These are phyloP conservation scores for Ctenodactylus gundi DNA, from an alignment of 2,113 vertebrate genomes.

Conservation along the genomic window DNA sequence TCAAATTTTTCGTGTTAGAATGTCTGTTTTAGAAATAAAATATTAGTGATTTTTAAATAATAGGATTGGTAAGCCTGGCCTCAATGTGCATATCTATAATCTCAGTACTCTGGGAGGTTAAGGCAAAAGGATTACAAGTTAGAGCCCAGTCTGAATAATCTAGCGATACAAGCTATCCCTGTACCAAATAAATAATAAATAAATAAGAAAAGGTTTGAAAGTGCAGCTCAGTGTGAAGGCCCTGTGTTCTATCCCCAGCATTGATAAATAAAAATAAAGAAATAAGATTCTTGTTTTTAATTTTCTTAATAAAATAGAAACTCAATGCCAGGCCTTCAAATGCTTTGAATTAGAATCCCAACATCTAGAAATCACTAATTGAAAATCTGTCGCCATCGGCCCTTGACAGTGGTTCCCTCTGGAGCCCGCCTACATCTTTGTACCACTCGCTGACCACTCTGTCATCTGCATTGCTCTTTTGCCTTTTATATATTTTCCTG, in stretches of 20 bases:
- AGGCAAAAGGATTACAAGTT: too few species aligned
- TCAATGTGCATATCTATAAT: too few species aligned
- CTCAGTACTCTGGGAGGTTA: too few species aligned
- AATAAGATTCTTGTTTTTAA: not conserved
- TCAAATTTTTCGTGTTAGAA: not conserved
- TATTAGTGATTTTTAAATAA: not conserved
- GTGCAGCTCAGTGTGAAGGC: too few species aligned
- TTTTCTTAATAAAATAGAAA: not conserved
- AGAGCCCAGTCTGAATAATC: too few species aligned
- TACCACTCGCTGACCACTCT: rapidly evolving
- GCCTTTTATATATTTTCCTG: not conserved
- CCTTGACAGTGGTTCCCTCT: not conserved
- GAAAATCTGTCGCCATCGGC: not conserved
- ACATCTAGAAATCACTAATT: not conserved
- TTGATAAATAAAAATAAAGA: too few species aligned
- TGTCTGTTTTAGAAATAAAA: not conserved
- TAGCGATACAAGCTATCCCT: too few species aligned
- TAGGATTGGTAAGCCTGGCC: too few species aligned
- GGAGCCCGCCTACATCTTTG: not conserved
- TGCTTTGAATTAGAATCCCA: not conserved
- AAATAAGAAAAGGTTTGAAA: too few species aligned
- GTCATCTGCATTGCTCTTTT: not conserved
- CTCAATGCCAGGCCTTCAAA: not conserved
- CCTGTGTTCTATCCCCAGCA: too few species aligned
- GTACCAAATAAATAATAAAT: too few species aligned